These are phyloP conservation scores for Achroia grisella DNA, from an alignment of 1,140 invertebrate genomes.

Conservation along the genomic window DNA sequence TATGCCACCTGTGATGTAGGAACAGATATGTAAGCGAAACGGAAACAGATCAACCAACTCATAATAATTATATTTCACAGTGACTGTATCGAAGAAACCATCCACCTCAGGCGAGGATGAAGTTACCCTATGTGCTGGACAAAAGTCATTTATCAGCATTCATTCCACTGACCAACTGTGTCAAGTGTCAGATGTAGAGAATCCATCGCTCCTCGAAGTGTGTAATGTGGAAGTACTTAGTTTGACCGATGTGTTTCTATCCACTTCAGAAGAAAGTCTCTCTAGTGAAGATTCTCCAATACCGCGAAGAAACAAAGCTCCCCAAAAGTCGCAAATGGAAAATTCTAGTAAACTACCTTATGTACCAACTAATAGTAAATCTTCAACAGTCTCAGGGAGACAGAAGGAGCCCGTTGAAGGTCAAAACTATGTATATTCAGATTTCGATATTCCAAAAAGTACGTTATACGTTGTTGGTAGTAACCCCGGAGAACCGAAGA, in stretches of 20 bases:
- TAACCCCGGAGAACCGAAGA: conserved; percentile 64
- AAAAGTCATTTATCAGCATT: conserved; percentile 65
- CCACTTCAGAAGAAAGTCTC: conserved; percentile 62
- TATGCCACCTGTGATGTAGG: too few species aligned
- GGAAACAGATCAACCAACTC: not conserved
- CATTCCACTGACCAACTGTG: conserved; percentile 64
- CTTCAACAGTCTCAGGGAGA: conserved; percentile 36
- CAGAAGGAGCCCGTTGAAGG: conserved; percentile 35
- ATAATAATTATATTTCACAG: conserved; percentile 15
- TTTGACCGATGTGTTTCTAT: conserved; percentile 58
- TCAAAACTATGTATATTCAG: conserved; percentile 45
- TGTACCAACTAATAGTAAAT: conserved; percentile 54
- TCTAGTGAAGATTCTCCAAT: conserved; percentile 44
- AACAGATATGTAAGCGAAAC: too few species aligned
- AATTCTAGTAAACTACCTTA: conserved; percentile 29
- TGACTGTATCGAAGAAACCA: conserved; percentile 56
- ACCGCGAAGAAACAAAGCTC: conserved; percentile 29
- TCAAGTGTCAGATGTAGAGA: conserved; percentile 37
- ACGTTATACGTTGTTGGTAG: conserved; percentile 60
- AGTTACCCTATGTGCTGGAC: conserved; percentile 31
- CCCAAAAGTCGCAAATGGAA: conserved; percentile 26
- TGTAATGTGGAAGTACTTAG: conserved; percentile 64
- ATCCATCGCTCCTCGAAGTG: conserved; percentile 38
- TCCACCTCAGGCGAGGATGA: conserved; percentile 34
- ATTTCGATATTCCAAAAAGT: conserved; percentile 57